Percentiles rank a stretch among this genome's conserved stretches.
These are phyloP conservation scores for Drosophila imparisetae DNA, from an alignment of 2,888 invertebrate genomes.

Conservation along the genomic window DNA sequence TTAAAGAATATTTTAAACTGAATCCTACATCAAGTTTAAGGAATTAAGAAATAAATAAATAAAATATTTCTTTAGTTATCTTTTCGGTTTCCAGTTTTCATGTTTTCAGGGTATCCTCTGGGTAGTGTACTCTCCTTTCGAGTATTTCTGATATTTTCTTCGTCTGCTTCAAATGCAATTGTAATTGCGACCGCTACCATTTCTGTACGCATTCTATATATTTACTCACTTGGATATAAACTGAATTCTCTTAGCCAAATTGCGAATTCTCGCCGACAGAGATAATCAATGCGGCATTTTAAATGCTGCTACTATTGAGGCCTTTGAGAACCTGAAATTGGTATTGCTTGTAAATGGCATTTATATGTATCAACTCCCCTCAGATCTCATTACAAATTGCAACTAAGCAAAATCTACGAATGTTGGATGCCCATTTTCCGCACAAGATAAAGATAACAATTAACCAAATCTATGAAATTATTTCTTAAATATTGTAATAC, in stretches of 20 bases:
- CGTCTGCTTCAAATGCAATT: conserved; percentile 49
- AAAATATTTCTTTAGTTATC: not conserved
- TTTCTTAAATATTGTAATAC: not conserved
- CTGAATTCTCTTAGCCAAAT: conserved; percentile 70
- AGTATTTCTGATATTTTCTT: conserved; percentile 19
- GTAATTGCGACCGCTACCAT: conserved; percentile 42
- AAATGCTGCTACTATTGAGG: conserved; percentile 48
- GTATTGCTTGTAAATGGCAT: not conserved
- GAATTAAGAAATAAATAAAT: not conserved
- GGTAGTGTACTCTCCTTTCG: not conserved
- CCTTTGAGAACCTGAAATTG: conserved; percentile 7
- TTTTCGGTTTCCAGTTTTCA: not conserved
- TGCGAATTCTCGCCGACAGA: conserved; percentile 43
- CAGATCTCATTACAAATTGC: not conserved
- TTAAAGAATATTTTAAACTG: not conserved
- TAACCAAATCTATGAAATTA: not conserved
- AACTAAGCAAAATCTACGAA: not conserved
- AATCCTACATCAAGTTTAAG: not conserved
- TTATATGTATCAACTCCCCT: not conserved
- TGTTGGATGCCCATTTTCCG: not conserved
- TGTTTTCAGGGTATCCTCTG: not conserved
- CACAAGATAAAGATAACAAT: not conserved
- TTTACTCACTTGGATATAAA: conserved; percentile 62
- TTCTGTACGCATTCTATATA: conserved; percentile 45
- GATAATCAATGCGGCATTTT: conserved; percentile 73